Base-by-base conservation (phyloP, 2,888 invertebrate genomes). In the Torymus aiolomorphi region DNA sequence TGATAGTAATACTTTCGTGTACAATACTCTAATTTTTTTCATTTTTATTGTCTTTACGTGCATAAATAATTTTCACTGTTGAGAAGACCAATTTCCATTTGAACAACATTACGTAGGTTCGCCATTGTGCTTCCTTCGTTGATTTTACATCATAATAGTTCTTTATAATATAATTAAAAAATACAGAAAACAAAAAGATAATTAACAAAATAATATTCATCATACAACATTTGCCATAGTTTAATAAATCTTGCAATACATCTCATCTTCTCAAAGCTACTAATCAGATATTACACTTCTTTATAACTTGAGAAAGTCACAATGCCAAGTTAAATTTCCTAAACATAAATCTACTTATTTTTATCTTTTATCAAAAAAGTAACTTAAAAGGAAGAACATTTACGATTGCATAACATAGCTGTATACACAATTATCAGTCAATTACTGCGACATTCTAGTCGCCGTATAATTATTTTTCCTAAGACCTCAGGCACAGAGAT, bases 351-450 rank as follows among this genome's bases (percentile, higher is more conserved):
- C 10, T 61, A 57, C 62, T 24, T 10, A 56, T 24, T 16, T 72
- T 54, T 66, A 71, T 5, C 8, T 42, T 42, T 42, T 8, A 8
- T 10, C 5, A 31, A 72, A 67, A 61, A 67, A 5, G 4, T 18
- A 62, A 73, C 49, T 31, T 76, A 65, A 42, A 63, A 51, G n/a
- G 49, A 74, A 49, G 18, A 74, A 67, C 56, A 76, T 18, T 67
- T 51, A 76, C 24, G 14, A 66, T 59, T 80, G 52, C 31, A 79
- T 75, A 66, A 52, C 62, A 67, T 52, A 10, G 42, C 42, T 59
- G 20, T 42, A 52, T 73, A 62, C 56, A 65, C 66, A 76, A 69
- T n/a, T 73, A 80, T 80, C 80, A 80, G 80, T 80, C 80, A 80
- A 80, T 80, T 80, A 80, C 80, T 80, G 71, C 52, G 54, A 70